Conservation (phyloP, 2,113 vertebrate species). For the Trochalopteron elliotii region DNA sequence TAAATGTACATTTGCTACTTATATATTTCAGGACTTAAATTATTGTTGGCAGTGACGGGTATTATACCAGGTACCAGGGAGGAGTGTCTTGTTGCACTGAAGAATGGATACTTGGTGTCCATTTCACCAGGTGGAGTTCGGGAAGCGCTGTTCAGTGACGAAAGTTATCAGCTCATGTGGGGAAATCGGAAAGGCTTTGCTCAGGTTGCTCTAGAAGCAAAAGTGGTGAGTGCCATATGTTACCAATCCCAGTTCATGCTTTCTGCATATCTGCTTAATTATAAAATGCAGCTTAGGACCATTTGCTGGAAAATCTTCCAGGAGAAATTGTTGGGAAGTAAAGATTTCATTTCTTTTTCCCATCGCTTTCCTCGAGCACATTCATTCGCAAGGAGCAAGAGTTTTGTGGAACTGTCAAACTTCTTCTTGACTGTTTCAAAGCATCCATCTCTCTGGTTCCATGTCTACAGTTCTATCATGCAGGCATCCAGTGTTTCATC, state of each 20-base stretch:
- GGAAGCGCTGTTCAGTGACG: slow-evolving; percentile 86
- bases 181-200: slow-evolving; percentile 86
- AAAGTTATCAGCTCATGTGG: slow-evolving; percentile 84
- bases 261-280: background rate
- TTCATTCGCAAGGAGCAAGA: background rate
- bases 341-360: background rate
- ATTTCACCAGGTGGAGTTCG: slow-evolving; percentile 86
- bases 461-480: background rate
- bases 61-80: slow-evolving; percentile 85
- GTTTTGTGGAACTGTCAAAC: background rate
- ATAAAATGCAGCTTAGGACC: background rate
- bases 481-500: background rate
- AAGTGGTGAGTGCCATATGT: slow-evolving; percentile 69
- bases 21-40: slow-evolving; percentile 78
- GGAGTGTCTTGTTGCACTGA: slow-evolving; percentile 83
- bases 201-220: slow-evolving; percentile 84
- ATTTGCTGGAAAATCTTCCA: background rate
- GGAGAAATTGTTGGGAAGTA: background rate
- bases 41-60: slow-evolving; percentile 82
- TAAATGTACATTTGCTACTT: background rate
- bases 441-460: background rate
- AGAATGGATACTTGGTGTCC: slow-evolving; percentile 80
- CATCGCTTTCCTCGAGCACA: background rate
- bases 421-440: background rate
- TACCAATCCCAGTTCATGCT: background rate